Conservation (phyloP, 2,888 invertebrate genomes). For the Leptothorax acervorum region DNA sequence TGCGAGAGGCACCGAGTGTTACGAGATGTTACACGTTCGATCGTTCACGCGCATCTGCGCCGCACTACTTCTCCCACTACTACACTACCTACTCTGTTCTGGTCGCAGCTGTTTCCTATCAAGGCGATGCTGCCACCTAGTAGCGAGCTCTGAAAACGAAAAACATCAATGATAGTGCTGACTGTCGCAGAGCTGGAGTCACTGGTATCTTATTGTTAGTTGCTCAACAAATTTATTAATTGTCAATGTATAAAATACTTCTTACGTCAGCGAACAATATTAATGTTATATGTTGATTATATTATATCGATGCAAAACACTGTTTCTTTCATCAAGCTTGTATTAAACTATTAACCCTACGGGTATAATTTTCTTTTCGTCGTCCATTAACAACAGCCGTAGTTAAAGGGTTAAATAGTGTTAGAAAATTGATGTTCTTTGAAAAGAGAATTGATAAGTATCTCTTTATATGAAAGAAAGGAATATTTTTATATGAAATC, state of each 20-base stretch:
- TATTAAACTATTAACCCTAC: neutral
- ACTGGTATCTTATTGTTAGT: neutral
- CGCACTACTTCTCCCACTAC: slow-evolving; percentile 71
- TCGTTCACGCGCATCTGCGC: slow-evolving; percentile 72
- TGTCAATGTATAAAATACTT: neutral
- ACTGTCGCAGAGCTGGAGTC: slow-evolving; percentile 51
- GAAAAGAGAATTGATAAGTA: neutral
- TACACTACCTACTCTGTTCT: too few species aligned
- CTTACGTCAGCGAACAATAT: neutral
- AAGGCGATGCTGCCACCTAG: slow-evolving; percentile 79
- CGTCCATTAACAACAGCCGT: too few species aligned
- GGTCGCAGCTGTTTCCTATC: slow-evolving; percentile 31
- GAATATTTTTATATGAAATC: too few species aligned
- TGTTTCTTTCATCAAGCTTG: neutral
- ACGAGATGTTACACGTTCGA: slow-evolving; percentile 57
- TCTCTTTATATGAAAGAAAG: too few species aligned
- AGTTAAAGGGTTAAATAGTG: neutral
- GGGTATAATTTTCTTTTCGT: too few species aligned
- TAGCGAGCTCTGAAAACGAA: slow-evolving; percentile 63
- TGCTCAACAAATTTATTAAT: neutral
- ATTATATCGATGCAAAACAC: neutral
- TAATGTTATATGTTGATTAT: neutral
- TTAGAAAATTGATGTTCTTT: neutral
- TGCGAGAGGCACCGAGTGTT: slow-evolving; percentile 59
- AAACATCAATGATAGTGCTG: slow-evolving; percentile 72